These are phyloP conservation scores for Nebria ingens DNA, from an alignment of 1,140 invertebrate species.

Conservation along the genomic window DNA sequence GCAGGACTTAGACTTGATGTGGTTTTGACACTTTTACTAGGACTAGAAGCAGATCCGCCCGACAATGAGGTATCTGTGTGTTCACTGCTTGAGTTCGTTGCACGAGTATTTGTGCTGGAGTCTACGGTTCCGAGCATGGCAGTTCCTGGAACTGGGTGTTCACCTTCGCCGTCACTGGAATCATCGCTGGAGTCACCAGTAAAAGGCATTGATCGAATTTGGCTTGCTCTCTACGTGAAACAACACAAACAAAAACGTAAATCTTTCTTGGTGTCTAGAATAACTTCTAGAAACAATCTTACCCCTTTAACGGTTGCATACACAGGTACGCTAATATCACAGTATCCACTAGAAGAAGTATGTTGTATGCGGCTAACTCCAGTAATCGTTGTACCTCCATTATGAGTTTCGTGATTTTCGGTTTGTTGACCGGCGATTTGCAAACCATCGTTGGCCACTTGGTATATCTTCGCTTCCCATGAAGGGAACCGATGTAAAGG, in stretches of 20 bases:
- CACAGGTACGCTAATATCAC: slow-evolving; percentile 83
- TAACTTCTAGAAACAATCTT: slow-evolving; percentile 21
- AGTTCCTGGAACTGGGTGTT: slow-evolving; percentile 31
- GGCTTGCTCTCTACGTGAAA: slow-evolving; percentile 68
- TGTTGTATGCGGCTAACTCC: slow-evolving; percentile 25
- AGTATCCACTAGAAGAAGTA: slow-evolving; percentile 51
- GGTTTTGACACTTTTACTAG: slow-evolving; percentile 75
- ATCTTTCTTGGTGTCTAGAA: not conserved
- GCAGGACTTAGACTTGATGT: slow-evolving; percentile 73
- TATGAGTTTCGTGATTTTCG: slow-evolving; percentile 15
- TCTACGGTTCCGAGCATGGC: slow-evolving; percentile 29
- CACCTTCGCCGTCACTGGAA: slow-evolving; percentile 85
- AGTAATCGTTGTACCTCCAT: slow-evolving; percentile 1
- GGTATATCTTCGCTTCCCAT: slow-evolving; percentile 90
- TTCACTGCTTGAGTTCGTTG: slow-evolving; percentile 34
- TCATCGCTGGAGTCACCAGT: slow-evolving; percentile 91
- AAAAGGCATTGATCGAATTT: slow-evolving; percentile 91
- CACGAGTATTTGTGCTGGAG: slow-evolving; percentile 36
- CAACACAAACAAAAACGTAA: not conserved
- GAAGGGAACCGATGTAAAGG: slow-evolving; percentile 81
- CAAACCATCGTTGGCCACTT: slow-evolving; percentile 77
- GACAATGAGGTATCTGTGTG: slow-evolving; percentile 40
- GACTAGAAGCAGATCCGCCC: slow-evolving; percentile 48
- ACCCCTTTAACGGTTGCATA: slow-evolving; percentile 93
- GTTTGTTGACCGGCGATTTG: slow-evolving; percentile 32